phyloP scores from a whole-genome alignment of 2,888 invertebrate genomes.

The Didymodactylos carnosus region DNA sequence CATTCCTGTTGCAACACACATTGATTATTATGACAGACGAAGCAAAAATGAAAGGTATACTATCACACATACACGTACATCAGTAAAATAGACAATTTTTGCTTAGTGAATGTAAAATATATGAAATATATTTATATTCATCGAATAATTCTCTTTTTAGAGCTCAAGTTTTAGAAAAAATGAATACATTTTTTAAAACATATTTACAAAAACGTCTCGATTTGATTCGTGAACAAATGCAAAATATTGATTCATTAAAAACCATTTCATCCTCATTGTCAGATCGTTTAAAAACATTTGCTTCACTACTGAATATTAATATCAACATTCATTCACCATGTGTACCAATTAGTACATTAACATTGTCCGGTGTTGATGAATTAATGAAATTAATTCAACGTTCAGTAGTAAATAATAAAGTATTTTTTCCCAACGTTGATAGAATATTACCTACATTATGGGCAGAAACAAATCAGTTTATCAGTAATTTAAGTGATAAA shows the following conservation, averaged over 20 bases:
- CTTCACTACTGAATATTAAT: neutral
- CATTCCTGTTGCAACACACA: neutral
- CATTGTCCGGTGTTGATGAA: neutral
- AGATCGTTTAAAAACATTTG: neutral
- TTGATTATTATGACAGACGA: neutral
- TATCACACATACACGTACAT: too few relatives aligned
- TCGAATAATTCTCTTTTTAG: neutral
- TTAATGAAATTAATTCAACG: neutral
- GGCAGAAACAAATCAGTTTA: neutral
- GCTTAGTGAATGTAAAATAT: too few relatives aligned
- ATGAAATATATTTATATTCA: neutral
- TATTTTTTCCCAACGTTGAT: neutral
- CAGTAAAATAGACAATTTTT: too few relatives aligned
- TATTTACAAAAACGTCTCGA: neutral
- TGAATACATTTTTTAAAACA: neutral
- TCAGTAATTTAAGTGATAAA: neutral
- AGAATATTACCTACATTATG: neutral
- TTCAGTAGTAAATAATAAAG: neutral
- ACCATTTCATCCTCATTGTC: neutral
- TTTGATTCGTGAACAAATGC: neutral
- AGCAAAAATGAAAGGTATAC: neutral
- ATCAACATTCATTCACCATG: neutral
- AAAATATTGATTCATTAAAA: neutral
- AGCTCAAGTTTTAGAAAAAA: neutral
- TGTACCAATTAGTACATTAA: neutral